Base-by-base conservation (phyloP, 2,797 vertebrate genomes). In the Tinamus major region DNA sequence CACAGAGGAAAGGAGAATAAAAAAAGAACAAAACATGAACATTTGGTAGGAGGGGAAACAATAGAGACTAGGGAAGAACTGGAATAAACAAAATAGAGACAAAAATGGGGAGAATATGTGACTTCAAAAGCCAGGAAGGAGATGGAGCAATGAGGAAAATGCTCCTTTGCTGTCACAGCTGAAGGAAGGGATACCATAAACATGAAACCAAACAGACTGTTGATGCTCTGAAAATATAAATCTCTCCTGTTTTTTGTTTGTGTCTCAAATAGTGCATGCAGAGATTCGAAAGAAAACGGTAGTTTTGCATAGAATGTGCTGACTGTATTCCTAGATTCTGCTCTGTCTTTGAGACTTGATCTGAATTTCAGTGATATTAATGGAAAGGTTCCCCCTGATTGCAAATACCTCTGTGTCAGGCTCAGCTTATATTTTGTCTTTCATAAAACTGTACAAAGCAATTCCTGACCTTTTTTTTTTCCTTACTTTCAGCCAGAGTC, bases 301-400 rank as follows among this genome's bases (percentile, higher is more conserved):
- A 49, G 44, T 18, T 27, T 37, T 37, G 5, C 13, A 2, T 3
- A 23, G 18, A 10, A 33, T 33, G 11, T 21, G 46, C 48, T 6
- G 9, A 15, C 18, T 41, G 39, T 14, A 17, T 13, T 61, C 39
- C 12, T 39, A 6, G 53, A 0, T 24, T 46, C 17, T 41, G 13
- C 31, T 82, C 2, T 49, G 18, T 18, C 37, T 53, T 9, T 49
- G 63, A 37, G 65, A 1, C 2, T 46, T 24, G 18, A 4, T 27
- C 27, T 23, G 13, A 5, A 4, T 39, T 39, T 69, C 26, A 7
- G 1, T 16, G 16, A 0, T 0, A 3, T 3, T 14, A 26, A 29
- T 42, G 39, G 42, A 39, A 69, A 37, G 23, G 4, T 67, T 81
- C 46, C n/a, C 19, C 68, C 2, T 2, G 17, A 9, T 1, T 49